A percentile compares a stretch with the other conserved stretches of the same genome.
phyloP scores from a whole-genome alignment of 2,797 vertebrate genomes.

The Sebastes cheni region DNA sequence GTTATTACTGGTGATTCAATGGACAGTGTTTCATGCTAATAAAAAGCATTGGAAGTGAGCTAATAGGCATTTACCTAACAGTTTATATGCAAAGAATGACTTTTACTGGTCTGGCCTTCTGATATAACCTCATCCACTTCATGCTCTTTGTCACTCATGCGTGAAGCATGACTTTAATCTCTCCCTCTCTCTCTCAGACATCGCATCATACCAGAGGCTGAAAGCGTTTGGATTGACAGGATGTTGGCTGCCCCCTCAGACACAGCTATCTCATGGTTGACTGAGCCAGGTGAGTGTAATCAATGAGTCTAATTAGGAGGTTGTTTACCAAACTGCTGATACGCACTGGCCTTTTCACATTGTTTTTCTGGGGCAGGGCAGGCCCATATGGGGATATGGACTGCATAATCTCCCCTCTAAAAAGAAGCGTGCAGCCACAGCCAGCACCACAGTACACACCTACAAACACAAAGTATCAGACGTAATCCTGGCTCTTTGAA shows the following conservation, averaged over 20 bases:
- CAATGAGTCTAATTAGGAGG: slow-evolving; percentile 69
- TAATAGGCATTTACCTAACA: background rate
- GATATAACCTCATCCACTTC: background rate
- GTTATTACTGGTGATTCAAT: background rate
- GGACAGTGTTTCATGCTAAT: background rate
- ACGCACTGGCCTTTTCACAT: slow-evolving; percentile 53
- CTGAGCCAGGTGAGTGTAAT: slow-evolving; percentile 63
- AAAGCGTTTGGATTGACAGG: slow-evolving; percentile 23
- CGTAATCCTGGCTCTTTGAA: background rate
- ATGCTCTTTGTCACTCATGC: background rate
- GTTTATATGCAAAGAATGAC: background rate
- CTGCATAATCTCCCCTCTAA: slow-evolving; percentile 26
- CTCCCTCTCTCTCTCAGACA: background rate
- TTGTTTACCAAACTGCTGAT: slow-evolving; percentile 69
- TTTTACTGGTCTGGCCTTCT: background rate
- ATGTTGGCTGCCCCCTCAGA: slow-evolving; percentile 24
- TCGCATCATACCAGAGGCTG: slow-evolving; percentile 5
- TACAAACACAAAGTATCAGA: background rate
- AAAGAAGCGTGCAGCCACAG: background rate
- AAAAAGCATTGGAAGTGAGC: background rate
- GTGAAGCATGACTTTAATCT: background rate
- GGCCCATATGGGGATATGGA: slow-evolving; percentile 29
- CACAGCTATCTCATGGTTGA: slow-evolving; percentile 38
- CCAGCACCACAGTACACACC: background rate
- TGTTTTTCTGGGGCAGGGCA: slow-evolving; percentile 57